phyloP scores from a whole-genome alignment of 2,113 vertebrate genomes.

The Herpetotheres cachinnans region DNA sequence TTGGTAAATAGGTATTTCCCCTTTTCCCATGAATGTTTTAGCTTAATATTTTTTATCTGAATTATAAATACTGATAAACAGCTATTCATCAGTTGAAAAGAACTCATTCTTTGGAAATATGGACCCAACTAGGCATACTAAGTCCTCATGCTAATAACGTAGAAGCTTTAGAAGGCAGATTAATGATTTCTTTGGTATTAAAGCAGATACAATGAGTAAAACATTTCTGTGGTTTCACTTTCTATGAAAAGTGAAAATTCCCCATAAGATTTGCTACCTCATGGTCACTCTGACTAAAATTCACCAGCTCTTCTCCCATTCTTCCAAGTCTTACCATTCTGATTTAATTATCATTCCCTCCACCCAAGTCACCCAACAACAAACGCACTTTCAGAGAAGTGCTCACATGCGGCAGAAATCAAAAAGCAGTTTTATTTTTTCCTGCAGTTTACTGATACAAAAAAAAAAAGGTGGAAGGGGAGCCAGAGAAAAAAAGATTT shows the following conservation, averaged over 20 bases:
- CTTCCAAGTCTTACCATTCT: background rate
- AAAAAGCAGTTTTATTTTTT: background rate
- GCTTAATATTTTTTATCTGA: background rate
- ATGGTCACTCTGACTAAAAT: background rate
- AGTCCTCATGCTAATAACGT: background rate
- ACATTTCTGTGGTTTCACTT: background rate
- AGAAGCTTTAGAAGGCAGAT: background rate
- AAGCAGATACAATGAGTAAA: background rate
- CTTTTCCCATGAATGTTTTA: background rate
- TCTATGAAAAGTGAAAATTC: background rate
- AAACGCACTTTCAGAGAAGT: background rate
- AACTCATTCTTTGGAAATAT: background rate
- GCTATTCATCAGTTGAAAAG: background rate
- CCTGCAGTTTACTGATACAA: background rate
- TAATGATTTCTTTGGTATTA: background rate
- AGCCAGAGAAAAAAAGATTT: rapidly evolving
- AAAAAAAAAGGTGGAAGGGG: no score
- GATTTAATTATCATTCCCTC: background rate
- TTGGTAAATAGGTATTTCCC: background rate
- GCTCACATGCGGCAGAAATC: background rate
- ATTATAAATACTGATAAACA: background rate
- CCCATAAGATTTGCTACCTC: background rate
- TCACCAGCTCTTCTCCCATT: background rate
- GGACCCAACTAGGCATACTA: background rate
- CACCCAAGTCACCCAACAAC: background rate